Evolutionary conservation across 2,113 vertebrate genomes (phyloP).

Genomic region (Arvicanthis niloticus): DNA sequence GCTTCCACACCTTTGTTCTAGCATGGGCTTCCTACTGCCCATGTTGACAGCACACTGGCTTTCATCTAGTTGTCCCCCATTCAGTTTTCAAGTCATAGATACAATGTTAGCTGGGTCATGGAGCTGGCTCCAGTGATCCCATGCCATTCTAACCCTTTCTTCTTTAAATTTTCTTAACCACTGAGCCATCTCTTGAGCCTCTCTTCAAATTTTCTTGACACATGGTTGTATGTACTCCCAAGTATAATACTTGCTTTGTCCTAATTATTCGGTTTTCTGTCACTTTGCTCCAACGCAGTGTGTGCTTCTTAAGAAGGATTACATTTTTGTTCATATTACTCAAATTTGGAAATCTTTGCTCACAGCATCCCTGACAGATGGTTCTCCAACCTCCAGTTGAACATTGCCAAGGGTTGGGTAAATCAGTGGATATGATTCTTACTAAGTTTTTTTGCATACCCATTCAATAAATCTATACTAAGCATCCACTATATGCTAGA

Average conservation of each 20-base stretch:
- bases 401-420: slow-evolving; percentile 68
- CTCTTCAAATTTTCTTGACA: neutral
- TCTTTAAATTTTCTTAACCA: neutral
- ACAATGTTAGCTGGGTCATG: neutral
- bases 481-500: neutral
- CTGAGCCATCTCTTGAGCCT: too few species aligned
- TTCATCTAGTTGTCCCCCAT: neutral
- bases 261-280: slow-evolving; percentile 60
- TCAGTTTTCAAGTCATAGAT: neutral
- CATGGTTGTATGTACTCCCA: neutral
- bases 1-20: neutral
- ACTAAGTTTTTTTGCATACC: slow-evolving; percentile 63
- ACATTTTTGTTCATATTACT: slow-evolving; percentile 69
- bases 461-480: slow-evolving; percentile 54
- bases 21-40: neutral
- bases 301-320: slow-evolving; percentile 57
- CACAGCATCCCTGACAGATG: slow-evolving; percentile 72
- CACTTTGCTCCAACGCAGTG: slow-evolving; percentile 46
- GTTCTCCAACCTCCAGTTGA: slow-evolving; percentile 61
- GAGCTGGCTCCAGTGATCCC: neutral
- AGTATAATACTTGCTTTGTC: slow-evolving; percentile 29
- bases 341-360: slow-evolving; percentile 63
- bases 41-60: neutral
- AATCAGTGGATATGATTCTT: slow-evolving; percentile 55
- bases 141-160: neutral